Evolutionary conservation across 2,113 vertebrate species (phyloP).

Genomic region (Platysteira castanea): DNA sequence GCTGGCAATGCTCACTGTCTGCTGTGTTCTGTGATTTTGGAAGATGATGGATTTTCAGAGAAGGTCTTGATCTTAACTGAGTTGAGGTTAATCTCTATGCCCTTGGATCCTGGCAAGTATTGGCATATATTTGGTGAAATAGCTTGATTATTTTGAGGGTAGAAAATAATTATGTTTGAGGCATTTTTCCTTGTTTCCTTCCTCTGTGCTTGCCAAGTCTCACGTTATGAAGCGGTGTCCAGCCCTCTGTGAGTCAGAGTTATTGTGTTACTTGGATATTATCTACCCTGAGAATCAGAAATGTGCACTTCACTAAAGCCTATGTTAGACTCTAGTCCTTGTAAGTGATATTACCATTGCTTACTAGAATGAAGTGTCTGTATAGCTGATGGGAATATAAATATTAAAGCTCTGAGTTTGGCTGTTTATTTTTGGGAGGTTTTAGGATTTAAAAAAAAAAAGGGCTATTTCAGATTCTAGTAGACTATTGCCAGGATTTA

Average conservation of each 20-base stretch:
- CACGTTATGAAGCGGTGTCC: neutral
- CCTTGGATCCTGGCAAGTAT: neutral
- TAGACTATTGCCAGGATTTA: neutral
- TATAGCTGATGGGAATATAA: neutral
- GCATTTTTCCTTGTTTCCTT: conserved; percentile 4
- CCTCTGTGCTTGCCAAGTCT: neutral
- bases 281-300: neutral
- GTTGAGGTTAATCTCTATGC: neutral
- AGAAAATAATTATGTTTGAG: neutral
- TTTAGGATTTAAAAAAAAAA: neutral
- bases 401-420: neutral
- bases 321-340: neutral
- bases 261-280: neutral
- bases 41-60: neutral
- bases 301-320: neutral
- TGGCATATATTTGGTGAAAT: neutral
- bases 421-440: neutral
- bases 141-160: neutral
- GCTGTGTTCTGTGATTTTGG: neutral
- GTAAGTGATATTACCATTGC: neutral
- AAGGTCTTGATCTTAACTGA: neutral
- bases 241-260: neutral
- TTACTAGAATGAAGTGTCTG: neutral
- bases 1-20: neutral
- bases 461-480: neutral